Evolutionary conservation across 2,888 invertebrate species (phyloP).

Genomic region (Clunio marinus): DNA sequence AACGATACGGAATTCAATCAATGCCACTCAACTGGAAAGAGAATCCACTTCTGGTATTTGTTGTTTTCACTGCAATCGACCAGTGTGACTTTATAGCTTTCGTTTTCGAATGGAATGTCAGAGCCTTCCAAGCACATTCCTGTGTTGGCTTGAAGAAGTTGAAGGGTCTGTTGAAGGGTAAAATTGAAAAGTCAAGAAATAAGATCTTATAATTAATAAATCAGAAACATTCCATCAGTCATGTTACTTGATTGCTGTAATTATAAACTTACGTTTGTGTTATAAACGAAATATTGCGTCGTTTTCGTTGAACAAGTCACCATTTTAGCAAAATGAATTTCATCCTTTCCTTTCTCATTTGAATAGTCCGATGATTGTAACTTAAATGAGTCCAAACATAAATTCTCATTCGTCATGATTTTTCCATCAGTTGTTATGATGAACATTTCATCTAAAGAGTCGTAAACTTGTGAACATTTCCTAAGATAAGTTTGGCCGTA

Average conservation of each 20-base stretch:
- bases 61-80: slow-evolving; percentile 37
- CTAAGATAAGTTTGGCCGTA: slow-evolving; percentile 39
- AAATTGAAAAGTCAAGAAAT: too few relatives aligned
- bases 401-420: slow-evolving; percentile 38
- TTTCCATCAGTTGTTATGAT: slow-evolving; percentile 62
- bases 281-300: slow-evolving; percentile 32
- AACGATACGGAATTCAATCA: slow-evolving; percentile 25
- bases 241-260: too few relatives aligned
- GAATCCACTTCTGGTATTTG: slow-evolving; percentile 38
- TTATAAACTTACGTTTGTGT: slow-evolving; percentile 34
- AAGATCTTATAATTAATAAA: slow-evolving; percentile 8
- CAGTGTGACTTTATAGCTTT: slow-evolving; percentile 32
- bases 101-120: slow-evolving; percentile 30
- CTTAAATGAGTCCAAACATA: slow-evolving; percentile 34
- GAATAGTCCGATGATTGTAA: slow-evolving; percentile 29
- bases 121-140: slow-evolving; percentile 34
- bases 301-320: slow-evolving; percentile 35
- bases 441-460: slow-evolving; percentile 62
- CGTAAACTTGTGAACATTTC: slow-evolving; percentile 44
- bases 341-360: slow-evolving; percentile 17
- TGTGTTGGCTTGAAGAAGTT: slow-evolving; percentile 34
- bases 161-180: slow-evolving; percentile 30
- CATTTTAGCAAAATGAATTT: slow-evolving; percentile 34
- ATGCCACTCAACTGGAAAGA: slow-evolving; percentile 39
- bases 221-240: neutral